phyloP scores from a whole-genome alignment of 2,888 invertebrate genomes.

The Branchellion lobata region DNA sequence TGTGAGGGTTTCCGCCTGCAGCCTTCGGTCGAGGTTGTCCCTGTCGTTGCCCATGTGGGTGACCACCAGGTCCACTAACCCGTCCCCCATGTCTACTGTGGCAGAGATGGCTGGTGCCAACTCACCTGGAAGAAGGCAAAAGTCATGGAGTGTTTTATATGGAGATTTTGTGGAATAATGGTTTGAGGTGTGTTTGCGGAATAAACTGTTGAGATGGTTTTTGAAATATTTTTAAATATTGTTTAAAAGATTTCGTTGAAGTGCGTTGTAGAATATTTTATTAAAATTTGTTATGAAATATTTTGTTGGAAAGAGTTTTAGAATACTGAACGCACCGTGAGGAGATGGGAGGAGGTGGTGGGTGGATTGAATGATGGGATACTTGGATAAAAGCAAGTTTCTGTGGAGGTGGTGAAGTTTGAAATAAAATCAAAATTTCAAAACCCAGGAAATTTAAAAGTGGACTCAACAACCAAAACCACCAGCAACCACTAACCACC shows the following conservation, averaged over 20 bases:
- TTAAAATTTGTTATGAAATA: background rate
- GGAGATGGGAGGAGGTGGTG: slow-evolving; percentile 63
- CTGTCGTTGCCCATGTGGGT: slow-evolving; percentile 63
- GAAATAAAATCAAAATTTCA: too few species aligned
- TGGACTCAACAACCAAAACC: too few species aligned
- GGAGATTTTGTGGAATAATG: too few species aligned
- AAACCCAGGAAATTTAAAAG: too few species aligned
- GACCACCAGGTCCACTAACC: slow-evolving; percentile 61
- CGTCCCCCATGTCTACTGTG: slow-evolving; percentile 57
- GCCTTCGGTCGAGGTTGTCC: slow-evolving; percentile 60
- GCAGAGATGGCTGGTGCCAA: slow-evolving; percentile 62
- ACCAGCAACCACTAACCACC: too few species aligned
- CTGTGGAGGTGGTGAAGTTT: slow-evolving; percentile 51
- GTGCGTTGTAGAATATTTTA: background rate
- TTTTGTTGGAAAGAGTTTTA: too few species aligned
- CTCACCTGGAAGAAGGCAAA: too few species aligned
- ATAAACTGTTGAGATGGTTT: too few species aligned
- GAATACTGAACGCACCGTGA: too few species aligned
- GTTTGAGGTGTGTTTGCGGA: background rate
- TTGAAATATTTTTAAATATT: too few species aligned
- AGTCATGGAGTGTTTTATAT: too few species aligned
- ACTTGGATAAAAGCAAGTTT: slow-evolving; percentile 61
- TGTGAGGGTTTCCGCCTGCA: slow-evolving; percentile 60
- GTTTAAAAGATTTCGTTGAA: too few species aligned
- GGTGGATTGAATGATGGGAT: slow-evolving; percentile 61